Base-by-base conservation (phyloP, 53 echinoderm and acorn worm genomes). In the Temnopleurus reevesii region DNA sequence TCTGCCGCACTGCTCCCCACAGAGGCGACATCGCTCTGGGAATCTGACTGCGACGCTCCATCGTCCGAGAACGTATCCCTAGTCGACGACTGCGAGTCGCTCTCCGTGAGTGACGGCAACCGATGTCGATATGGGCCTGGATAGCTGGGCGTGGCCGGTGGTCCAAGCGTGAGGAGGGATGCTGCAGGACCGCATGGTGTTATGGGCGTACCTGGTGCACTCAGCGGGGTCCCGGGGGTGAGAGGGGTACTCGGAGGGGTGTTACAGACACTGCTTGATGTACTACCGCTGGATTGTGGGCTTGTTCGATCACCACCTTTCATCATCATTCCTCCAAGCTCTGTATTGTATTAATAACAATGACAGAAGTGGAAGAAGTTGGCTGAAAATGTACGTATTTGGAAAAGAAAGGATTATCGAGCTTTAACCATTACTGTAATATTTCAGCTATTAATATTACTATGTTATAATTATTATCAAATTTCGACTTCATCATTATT, bases 1-100 rank as follows among this genome's bases (percentile, higher is more conserved):
- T 84, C 58, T 30, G 92, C 93, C 12, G 93, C 60, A 34, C 45
- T 61, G 44, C 84, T 81, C 18, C 57, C 36, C 17, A 66, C 66
- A 26, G 66, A 66, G 29, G 65, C 66, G 12, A 47, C 51, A 53
- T 87, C 88, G 53, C 66, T 66, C 53, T 51, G 66, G 33, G 53
- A 34, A 45, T 85, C 86, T 17, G 86, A 57, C 21, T 18, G 56
- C 4, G 84, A 64, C 15, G 29, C 31, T 21, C 51, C 31, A 26
- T 59, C 41, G 23, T 71, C 71, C n/a, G 71, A 71, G n/a, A 71
- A 21, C 38, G 43, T 21, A 21, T 71, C 71, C 17, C 71, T 36
- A 5, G 71, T 41, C 6, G 86, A 59, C 35, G 71, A 66, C n/a
- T 49, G 66, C 53, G 88, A 65, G 29, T 87, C 88, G 53, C 66